These are phyloP conservation scores for Arrhopalites spinosus DNA, from an alignment of 2,888 invertebrate species.

Conservation along the genomic window DNA sequence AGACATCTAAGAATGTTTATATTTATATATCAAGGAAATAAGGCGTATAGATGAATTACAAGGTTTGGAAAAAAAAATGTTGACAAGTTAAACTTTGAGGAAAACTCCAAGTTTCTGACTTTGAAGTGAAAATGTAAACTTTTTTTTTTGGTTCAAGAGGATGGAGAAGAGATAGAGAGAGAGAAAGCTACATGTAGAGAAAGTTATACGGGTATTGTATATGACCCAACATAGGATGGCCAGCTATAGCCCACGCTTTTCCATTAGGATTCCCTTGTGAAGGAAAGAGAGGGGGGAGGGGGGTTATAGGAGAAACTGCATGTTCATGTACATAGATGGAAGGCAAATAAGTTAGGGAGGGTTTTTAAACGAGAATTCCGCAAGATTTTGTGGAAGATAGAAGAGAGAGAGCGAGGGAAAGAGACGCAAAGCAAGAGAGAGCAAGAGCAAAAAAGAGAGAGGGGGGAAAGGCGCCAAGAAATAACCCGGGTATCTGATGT, in stretches of 20 bases:
- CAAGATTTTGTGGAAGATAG: conserved; percentile 29
- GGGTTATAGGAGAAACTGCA: conserved; percentile 21
- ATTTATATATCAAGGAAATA: no score
- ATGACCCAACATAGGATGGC: background rate
- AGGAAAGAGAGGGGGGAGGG: no score
- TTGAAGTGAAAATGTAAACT: background rate
- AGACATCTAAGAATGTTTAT: no score
- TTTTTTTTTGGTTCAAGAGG: background rate
- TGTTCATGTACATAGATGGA: conserved; percentile 28
- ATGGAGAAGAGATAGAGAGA: background rate
- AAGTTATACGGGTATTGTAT: background rate
- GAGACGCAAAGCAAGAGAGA: background rate
- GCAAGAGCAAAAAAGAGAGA: conserved; percentile 1
- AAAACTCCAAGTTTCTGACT: background rate
- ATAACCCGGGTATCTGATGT: conserved; percentile 29
- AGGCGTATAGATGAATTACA: no score
- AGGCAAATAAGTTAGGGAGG: conserved; percentile 28
- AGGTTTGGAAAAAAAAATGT: background rate
- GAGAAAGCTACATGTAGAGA: background rate
- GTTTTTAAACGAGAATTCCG: conserved; percentile 27
- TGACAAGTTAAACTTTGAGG: background rate
- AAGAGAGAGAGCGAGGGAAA: conserved; percentile 15
- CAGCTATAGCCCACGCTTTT: background rate
- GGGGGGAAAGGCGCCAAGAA: conserved; percentile 19
- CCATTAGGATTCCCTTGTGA: no score